These are phyloP conservation scores for Latrodectus hesperus DNA, from an alignment of 2,888 invertebrate species.

Conservation along the genomic window DNA sequence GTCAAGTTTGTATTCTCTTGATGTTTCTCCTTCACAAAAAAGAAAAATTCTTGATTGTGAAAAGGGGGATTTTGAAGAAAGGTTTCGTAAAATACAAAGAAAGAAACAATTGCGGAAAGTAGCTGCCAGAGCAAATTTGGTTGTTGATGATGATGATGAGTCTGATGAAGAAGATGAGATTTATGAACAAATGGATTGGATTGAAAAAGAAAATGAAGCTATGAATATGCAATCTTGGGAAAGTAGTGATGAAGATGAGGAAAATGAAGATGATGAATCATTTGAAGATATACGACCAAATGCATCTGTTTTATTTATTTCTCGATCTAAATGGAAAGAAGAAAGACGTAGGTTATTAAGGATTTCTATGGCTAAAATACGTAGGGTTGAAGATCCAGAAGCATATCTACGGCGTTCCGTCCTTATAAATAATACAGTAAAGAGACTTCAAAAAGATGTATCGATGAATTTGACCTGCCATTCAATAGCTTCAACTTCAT, in stretches of 20 bases:
- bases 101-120: conserved; percentile 38
- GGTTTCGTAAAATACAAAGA: conserved; percentile 51
- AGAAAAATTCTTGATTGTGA: conserved; percentile 58
- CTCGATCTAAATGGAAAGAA: conserved; percentile 89
- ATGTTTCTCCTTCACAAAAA: conserved; percentile 49
- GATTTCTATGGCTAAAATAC: conserved; percentile 90
- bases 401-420: conserved; percentile 90
- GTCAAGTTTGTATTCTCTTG: conserved; percentile 20
- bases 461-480: conserved; percentile 25
- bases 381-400: conserved; percentile 92
- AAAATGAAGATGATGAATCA: conserved; percentile 32
- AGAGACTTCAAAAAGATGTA: conserved; percentile 87
- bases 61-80: conserved; percentile 52
- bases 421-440: conserved; percentile 93
- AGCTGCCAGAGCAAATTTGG: conserved; percentile 37
- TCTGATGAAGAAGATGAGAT: conserved; percentile 45
- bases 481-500: conserved; percentile 12
- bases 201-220: conserved; percentile 34
- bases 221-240: conserved; percentile 16
- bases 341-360: conserved; percentile 91
- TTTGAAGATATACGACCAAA: conserved; percentile 15
- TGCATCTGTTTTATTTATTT: conserved; percentile 75
- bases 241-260: conserved; percentile 25
- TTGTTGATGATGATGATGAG: conserved; percentile 38
- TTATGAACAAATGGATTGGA: conserved; percentile 60